Base-by-base conservation (phyloP, 2,888 invertebrate species). In the Melanophora roralis region DNA sequence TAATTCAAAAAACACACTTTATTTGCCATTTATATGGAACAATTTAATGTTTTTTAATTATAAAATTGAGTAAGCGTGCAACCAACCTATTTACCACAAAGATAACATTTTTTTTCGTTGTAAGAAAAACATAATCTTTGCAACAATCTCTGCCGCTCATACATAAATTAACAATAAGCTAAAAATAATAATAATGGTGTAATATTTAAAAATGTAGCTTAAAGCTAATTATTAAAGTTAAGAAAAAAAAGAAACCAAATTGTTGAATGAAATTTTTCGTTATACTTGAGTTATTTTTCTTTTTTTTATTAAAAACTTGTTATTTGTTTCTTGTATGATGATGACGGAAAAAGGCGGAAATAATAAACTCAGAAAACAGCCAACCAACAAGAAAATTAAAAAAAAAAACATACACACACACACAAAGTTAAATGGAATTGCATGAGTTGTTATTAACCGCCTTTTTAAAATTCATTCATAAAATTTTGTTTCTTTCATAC, bases 251-350 rank as follows among this genome's bases (percentile, higher is more conserved):
- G n/a, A 60, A 64, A 53, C 65, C 45, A 60, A 60, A 74, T 75
- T 71, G 60, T 72, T 80, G 80, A 80, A 80, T 80, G 80, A 80
- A 80, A 80, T 80, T 64, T 71, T 80, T 80, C 80, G 80, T 80
- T 80, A 76, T 76, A 72, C 67, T 76, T 72, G 67, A 80, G 80
- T 76, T 80, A 76, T 51, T 80, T 38, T 76, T 64, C 45, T 62
- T 73, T 23, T 43, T 19, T 32, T 32, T 64, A 27, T 27, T 27
- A 21, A 9, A 19, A 9, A 19, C 16, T 64, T 27, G 5, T 32
- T 55, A 55, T 45, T 34, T 60, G 40, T 40, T 21, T 34, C 43
- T 65, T 64, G 40, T 64, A 34, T 71, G 32, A n/a, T 43, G 55
- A 74, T 74, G 59, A 51, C 23, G 74, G 49, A 78, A 78, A n/a